Evolutionary conservation across 2,113 vertebrate species (phyloP).

Genomic region (Marcusenius ussheri): DNA sequence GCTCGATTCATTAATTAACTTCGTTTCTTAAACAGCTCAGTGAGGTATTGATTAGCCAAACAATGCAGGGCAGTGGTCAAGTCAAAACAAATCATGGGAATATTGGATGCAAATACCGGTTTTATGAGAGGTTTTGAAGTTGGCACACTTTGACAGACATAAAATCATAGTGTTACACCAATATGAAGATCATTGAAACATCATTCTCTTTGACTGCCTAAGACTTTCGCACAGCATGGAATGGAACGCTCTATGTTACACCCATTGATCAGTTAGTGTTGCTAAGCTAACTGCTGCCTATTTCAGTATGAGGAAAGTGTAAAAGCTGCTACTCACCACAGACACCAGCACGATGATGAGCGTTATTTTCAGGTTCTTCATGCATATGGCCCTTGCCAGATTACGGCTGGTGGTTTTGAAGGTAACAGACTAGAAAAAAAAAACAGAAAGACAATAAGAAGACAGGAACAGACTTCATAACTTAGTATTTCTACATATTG

Average conservation of each 20-base stretch:
- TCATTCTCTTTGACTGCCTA: background rate
- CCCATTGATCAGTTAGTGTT: background rate
- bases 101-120: background rate
- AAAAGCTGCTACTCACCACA: conserved; percentile 67
- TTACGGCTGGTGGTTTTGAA: conserved; percentile 98
- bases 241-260: background rate
- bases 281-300: background rate
- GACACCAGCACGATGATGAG: conserved; percentile 73
- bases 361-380: conserved; percentile 97
- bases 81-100: background rate
- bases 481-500: background rate
- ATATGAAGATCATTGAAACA: background rate
- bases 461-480: background rate
- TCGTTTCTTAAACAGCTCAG: background rate
- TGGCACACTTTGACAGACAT: background rate
- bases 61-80: background rate
- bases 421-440: conserved; percentile 76
- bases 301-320: background rate
- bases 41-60: background rate
- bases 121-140: background rate
- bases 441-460: background rate
- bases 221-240: background rate
- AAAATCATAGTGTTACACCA: background rate
- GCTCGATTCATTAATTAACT: background rate
- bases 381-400: conserved; percentile 93